Evolutionary conservation across 2,797 vertebrate genomes (phyloP).

Genomic region (Manis javanica): DNA sequence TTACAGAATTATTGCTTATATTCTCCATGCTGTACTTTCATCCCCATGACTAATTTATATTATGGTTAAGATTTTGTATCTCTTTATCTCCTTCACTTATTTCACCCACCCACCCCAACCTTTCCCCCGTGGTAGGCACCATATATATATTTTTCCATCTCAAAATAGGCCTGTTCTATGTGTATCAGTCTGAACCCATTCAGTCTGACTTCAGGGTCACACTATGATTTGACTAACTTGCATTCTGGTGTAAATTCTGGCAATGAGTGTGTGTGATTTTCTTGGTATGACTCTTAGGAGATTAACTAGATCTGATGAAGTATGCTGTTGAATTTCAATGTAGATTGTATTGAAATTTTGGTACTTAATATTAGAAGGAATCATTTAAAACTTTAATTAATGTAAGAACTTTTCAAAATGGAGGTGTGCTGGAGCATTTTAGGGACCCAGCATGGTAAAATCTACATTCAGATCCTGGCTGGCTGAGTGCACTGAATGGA

Average conservation of each 20-base stretch:
- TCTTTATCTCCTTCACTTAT: no score
- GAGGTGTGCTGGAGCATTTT: accelerated
- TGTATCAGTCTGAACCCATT: background rate
- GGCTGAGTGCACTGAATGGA: background rate
- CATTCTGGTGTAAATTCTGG: background rate
- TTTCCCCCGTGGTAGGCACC: no score
- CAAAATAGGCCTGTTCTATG: background rate
- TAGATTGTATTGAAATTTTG: background rate
- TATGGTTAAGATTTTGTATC: no score
- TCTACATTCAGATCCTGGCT: background rate
- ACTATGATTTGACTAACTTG: background rate
- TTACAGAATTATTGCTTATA: no score
- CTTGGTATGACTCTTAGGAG: background rate
- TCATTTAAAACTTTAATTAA: background rate
- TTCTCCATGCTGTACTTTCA: no score
- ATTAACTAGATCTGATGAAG: background rate
- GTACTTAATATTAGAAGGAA: background rate
- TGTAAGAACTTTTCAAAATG: background rate
- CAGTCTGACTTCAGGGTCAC: background rate
- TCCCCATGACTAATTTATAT: no score
- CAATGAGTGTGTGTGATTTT: background rate
- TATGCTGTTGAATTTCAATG: background rate
- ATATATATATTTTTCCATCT: background rate
- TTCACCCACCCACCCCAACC: no score
- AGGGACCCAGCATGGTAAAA: no score